Evolutionary conservation across 1,140 invertebrate genomes (phyloP), one percentile per base, ranked within the genome.

Genomic region (Andricus grossulariae): DNA sequence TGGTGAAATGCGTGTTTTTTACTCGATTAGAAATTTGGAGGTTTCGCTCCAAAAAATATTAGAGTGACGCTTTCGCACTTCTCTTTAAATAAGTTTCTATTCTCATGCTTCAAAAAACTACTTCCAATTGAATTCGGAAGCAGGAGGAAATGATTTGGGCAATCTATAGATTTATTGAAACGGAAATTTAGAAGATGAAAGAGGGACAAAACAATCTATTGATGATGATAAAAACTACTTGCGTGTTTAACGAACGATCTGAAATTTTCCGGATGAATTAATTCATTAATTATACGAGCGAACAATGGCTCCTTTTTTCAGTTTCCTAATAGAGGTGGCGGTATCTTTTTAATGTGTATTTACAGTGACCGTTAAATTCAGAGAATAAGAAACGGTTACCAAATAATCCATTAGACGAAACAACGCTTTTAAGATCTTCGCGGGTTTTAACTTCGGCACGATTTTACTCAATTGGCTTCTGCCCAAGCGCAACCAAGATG

Each of bases 401-500:
- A 76, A 79, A 81, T 77, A 79, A 75, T 79, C 73, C 71, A 77
- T 80, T 74, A 74, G 77, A 78, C 16, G 72, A 77, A 73, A 72
- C 54, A 73, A 73, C 75, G 73, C 74, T 75, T 79, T 79, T 60
- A 75, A 76, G 75, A 82, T 79, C 74, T 77, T 80, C 76, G 82
- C 75, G 77, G 75, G 73, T 83, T 82, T 85, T 85, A 79, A 81
- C 77, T 76, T 78, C 72, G 77, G 71, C 57, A 73, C 70, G 60
- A 72, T 79, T 84, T 73, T 80, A 82, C 77, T 82, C 74, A 54
- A 66, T 57, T 80, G 80, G 74, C 21, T 76, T 57, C 79, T 80
- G 74, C 81, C 78, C 83, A 80, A 83, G 81, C 81, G 80, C 78
- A 83, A 83, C 83, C 78, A 84, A 84, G 75, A 81, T 81, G 77